phyloP scores from a whole-genome alignment of 2,888 invertebrate species.

The Linnaemya tessellans region DNA sequence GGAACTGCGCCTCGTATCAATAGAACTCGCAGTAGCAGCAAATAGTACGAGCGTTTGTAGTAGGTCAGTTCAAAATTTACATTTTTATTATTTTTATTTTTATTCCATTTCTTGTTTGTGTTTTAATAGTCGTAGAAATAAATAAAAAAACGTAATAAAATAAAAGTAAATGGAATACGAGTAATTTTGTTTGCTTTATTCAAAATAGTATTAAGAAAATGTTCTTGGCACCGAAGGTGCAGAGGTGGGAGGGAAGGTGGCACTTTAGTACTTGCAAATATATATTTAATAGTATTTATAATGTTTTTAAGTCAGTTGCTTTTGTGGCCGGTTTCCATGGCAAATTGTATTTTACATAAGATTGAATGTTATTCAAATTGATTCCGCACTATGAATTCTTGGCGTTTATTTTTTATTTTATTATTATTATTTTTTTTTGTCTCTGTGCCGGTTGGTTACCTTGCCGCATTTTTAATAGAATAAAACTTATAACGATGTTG shows the following conservation, averaged over 20 bases:
- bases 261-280: not conserved
- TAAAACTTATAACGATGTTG: conserved; percentile 54
- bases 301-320: conserved; percentile 4
- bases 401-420: conserved; percentile 56
- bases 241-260: not conserved
- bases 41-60: conserved; percentile 41
- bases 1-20: not conserved
- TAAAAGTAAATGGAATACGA: conserved; percentile 18
- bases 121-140: not conserved
- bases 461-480: conserved; percentile 56
- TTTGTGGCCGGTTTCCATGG: conserved; percentile 16
- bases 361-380: conserved; percentile 59
- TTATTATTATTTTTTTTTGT: conserved; percentile 64
- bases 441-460: conserved; percentile 64
- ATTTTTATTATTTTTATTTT: too few species aligned
- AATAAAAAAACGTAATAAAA: conserved; percentile 5
- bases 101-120: conserved; percentile 70
- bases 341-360: conserved; percentile 45
- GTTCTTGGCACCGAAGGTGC: not conserved
- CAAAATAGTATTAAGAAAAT: conserved; percentile 3
- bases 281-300: not conserved
- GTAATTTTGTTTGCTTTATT: conserved; percentile 37
- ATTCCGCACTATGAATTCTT: conserved; percentile 62
- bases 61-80: conserved; percentile 79
- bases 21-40: not conserved